phyloP scores from a whole-genome alignment of 2,113 vertebrate species.

The Mungos mungo region DNA sequence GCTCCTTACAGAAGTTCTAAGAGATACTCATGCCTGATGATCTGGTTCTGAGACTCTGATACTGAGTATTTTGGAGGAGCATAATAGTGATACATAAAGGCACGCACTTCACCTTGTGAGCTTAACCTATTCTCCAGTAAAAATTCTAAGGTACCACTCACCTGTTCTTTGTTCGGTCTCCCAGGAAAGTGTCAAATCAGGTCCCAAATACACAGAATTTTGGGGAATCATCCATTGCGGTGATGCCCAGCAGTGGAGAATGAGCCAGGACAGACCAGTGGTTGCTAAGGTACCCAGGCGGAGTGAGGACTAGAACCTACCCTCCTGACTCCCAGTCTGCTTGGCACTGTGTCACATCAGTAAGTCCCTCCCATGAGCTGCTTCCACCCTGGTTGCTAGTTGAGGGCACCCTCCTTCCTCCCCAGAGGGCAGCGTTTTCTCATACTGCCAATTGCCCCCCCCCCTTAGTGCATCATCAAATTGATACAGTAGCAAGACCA shows the following conservation, averaged over 20 bases:
- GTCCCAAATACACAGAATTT: background rate
- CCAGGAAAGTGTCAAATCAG: background rate
- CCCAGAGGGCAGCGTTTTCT: background rate
- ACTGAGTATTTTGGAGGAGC: background rate
- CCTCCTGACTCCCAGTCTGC: background rate
- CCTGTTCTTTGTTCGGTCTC: background rate
- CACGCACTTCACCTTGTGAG: background rate
- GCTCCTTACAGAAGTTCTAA: background rate
- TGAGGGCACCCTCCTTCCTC: background rate
- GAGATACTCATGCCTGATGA: background rate
- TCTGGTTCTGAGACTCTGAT: background rate
- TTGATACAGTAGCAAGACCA: background rate
- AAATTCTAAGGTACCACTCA: background rate
- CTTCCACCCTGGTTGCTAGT: background rate
- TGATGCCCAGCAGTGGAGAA: background rate
- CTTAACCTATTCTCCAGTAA: background rate
- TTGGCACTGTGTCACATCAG: background rate
- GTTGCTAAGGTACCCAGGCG: background rate
- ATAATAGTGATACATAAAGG: background rate
- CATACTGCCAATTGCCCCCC: background rate
- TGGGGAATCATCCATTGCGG: fast-evolving
- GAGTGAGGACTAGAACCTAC: background rate
- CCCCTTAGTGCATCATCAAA: background rate
- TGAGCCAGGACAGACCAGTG: background rate
- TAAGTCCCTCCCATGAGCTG: background rate